Evolutionary conservation across 2,888 invertebrate genomes (phyloP), one percentile per base, ranked within the genome.

Genomic region (Tenthredo livida): DNA sequence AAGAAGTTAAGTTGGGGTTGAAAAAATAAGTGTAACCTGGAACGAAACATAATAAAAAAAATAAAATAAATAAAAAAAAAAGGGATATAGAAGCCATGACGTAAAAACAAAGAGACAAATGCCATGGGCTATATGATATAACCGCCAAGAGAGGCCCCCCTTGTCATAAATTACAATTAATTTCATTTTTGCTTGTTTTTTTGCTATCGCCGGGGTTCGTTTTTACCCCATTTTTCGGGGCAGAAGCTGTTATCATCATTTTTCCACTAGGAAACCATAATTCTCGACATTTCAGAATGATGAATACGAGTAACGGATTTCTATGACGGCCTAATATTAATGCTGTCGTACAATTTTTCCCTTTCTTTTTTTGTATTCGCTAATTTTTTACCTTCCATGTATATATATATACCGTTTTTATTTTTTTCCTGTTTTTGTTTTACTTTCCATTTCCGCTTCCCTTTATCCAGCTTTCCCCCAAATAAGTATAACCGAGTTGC

Each of bases 81-180:
- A 54, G 33, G 54, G 29, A 21, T 29, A 77, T 10, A n/a, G 43
- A 73, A 73, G 40, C 73, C 6, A 29, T 17, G 77, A 54, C 50
- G 77, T 77, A 61, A 80, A 80, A 80, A 80, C 80, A 80, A 61
- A 43, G 83, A 83, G 67, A 83, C 67, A 83, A 83, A 83, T 67
- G 67, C 29, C 47, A 83, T 12, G 80, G 67, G 29, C n/a, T 21
- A 83, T 83, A 83, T 83, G 83, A 80, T 80, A 80, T 37, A 58
- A 58, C 58, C 37, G 21, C 15, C 17, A 50, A 21, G 21, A 80
- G 58, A 40, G n/a, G 40, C 7, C 9, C 67, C 43, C 83, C 58
- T 83, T 33, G 12, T 83, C 40, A 83, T 83, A 83, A 83, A 83
- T 83, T 67, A 83, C 83, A 83, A 67, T 83, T 83, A 83, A 83